Conservation (phyloP, 2,113 vertebrate species). For the Nymphicus hollandicus region DNA sequence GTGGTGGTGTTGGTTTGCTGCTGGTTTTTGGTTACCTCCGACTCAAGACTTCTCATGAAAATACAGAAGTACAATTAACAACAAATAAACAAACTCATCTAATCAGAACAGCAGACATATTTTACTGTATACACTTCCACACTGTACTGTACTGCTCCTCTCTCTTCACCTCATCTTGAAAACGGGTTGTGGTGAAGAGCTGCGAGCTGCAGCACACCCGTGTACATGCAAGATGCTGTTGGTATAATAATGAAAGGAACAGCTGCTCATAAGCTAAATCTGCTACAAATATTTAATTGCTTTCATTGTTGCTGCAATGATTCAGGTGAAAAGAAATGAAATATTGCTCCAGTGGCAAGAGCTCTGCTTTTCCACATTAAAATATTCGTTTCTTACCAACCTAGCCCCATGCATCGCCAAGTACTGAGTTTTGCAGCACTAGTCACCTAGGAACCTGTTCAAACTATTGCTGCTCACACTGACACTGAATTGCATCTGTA, state of each 20-base stretch:
- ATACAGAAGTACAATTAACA: background rate
- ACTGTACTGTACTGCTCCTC: background rate
- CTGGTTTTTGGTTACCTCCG: background rate
- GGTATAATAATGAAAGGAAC: background rate
- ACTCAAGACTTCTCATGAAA: background rate
- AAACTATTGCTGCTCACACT: background rate
- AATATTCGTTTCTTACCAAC: background rate
- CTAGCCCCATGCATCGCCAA: background rate
- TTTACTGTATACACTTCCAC: background rate
- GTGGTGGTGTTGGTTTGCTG: background rate
- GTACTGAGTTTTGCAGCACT: background rate
- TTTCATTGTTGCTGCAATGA: background rate
- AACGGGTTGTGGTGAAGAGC: background rate
- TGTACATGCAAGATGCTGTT: background rate
- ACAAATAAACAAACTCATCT: background rate
- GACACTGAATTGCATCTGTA: background rate
- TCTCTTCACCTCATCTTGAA: background rate
- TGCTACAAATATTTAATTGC: background rate
- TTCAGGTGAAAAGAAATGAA: background rate
- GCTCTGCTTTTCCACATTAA: background rate
- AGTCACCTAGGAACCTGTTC: background rate
- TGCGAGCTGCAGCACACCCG: background rate
- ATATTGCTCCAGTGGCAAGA: background rate
- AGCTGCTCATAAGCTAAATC: background rate
- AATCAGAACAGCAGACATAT: background rate